Conservation (phyloP, 2,113 vertebrate genomes). For the Cacatua alba region DNA sequence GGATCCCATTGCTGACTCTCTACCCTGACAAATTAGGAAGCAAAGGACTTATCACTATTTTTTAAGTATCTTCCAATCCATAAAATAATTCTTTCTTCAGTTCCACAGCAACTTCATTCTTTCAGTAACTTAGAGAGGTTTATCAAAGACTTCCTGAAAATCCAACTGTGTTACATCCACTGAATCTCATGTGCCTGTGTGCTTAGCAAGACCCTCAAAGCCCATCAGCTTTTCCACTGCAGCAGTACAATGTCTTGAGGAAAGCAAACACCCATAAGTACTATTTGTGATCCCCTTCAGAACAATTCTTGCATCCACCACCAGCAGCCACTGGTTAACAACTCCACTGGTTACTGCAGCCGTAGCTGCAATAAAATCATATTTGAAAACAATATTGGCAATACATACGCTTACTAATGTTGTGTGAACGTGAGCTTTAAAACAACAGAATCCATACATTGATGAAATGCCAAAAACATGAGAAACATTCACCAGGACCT, state of each 20-base stretch:
- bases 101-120: neutral
- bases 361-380: neutral
- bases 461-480: neutral
- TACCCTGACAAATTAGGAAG: neutral
- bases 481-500: neutral
- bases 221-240: neutral
- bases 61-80: neutral
- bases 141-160: neutral
- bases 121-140: neutral
- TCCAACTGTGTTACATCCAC: neutral
- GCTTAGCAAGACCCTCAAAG: neutral
- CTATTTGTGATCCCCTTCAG: neutral
- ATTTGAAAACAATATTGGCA: neutral
- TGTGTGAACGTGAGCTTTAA: neutral
- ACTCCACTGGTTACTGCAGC: neutral
- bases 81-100: neutral
- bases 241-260: neutral
- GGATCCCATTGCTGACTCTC: neutral
- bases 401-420: neutral
- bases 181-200: rapidly evolving
- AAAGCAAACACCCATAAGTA: neutral
- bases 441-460: neutral
- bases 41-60: too few relatives aligned
- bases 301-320: neutral
- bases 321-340: neutral